Evolutionary conservation across 2,888 invertebrate genomes (phyloP).

Genomic region (Latrodectus hesperus): DNA sequence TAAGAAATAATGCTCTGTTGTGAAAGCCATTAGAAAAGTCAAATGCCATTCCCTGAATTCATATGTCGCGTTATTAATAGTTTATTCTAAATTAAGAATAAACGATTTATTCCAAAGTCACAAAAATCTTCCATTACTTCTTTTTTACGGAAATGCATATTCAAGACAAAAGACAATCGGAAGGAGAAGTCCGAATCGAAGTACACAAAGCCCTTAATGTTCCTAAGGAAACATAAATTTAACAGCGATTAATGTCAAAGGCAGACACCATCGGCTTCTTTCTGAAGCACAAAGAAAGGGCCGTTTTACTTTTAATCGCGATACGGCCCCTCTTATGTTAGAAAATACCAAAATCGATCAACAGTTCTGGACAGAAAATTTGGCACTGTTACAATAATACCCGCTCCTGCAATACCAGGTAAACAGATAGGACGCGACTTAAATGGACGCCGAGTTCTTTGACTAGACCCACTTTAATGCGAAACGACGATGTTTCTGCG

Average conservation of each 20-base stretch:
- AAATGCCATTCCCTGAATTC: too few relatives aligned
- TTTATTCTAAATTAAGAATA: too few relatives aligned
- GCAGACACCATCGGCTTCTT: neutral
- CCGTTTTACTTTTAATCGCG: neutral
- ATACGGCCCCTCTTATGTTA: constrained; percentile 19
- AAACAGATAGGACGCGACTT: neutral
- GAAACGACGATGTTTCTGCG: neutral
- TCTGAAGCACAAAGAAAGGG: neutral
- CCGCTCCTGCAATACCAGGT: constrained; percentile 35
- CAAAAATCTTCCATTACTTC: too few relatives aligned
- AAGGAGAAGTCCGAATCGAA: too few relatives aligned
- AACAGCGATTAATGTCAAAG: neutral
- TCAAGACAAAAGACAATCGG: too few relatives aligned
- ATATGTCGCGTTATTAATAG: too few relatives aligned
- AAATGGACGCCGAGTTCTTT: constrained; percentile 9
- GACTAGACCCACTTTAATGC: constrained; percentile 23
- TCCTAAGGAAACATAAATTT: too few relatives aligned
- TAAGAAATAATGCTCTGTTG: too few relatives aligned
- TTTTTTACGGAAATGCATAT: too few relatives aligned
- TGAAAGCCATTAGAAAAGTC: too few relatives aligned
- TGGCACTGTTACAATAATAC: constrained; percentile 57
- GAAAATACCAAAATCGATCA: constrained; percentile 49
- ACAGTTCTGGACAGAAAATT: constrained; percentile 36
- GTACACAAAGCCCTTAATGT: too few relatives aligned
- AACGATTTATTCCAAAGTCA: too few relatives aligned